These are phyloP conservation scores for Drosophila baimaii DNA, from an alignment of 1,140 invertebrate species.

Conservation along the genomic window DNA sequence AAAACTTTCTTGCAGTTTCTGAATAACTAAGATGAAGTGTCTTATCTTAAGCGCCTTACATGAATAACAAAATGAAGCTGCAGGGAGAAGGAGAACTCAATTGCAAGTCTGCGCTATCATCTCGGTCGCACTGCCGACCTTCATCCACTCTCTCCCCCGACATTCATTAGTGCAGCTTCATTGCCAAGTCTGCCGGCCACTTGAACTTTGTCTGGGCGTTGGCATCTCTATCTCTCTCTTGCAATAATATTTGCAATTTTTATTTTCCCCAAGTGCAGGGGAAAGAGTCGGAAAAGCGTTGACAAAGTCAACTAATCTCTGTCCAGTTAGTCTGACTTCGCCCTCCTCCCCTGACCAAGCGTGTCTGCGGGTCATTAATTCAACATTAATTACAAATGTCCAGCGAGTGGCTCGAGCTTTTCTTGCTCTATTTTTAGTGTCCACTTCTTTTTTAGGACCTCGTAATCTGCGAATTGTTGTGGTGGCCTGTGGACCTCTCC, in stretches of 20 bases:
- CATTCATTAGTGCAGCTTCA: slow-evolving; percentile 51
- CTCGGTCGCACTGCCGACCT: slow-evolving; percentile 1
- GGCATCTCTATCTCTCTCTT: slow-evolving; percentile 34
- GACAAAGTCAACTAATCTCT: slow-evolving; percentile 46
- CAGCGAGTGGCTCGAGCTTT: slow-evolving; percentile 24
- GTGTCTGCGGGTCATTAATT: slow-evolving; percentile 45
- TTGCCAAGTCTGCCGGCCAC: slow-evolving; percentile 46
- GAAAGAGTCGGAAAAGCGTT: slow-evolving; percentile 27
- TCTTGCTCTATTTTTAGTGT: slow-evolving; percentile 38
- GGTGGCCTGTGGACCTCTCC: slow-evolving; percentile 3
- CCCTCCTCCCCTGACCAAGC: slow-evolving; percentile 3
- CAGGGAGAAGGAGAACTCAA: slow-evolving; percentile 10
- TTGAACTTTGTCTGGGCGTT: slow-evolving; percentile 59
- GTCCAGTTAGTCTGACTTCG: slow-evolving; percentile 28
- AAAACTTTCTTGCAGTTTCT: slow-evolving; percentile 17
- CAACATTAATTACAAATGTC: slow-evolving; percentile 49
- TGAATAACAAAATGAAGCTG: slow-evolving; percentile 33
- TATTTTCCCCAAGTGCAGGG: slow-evolving; percentile 17
- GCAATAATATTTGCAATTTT: slow-evolving; percentile 46
- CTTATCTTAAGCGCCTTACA: slow-evolving; percentile 34
- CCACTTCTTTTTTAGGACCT: slow-evolving; percentile 27
- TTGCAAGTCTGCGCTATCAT: slow-evolving; percentile 25
- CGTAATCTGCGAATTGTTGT: slow-evolving; percentile 45
- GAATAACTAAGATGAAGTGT: slow-evolving; percentile 8
- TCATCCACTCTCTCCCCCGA: neutral